These are phyloP conservation scores for Ichneumon xanthorius DNA, from an alignment of 2,888 invertebrate species.

Conservation along the genomic window DNA sequence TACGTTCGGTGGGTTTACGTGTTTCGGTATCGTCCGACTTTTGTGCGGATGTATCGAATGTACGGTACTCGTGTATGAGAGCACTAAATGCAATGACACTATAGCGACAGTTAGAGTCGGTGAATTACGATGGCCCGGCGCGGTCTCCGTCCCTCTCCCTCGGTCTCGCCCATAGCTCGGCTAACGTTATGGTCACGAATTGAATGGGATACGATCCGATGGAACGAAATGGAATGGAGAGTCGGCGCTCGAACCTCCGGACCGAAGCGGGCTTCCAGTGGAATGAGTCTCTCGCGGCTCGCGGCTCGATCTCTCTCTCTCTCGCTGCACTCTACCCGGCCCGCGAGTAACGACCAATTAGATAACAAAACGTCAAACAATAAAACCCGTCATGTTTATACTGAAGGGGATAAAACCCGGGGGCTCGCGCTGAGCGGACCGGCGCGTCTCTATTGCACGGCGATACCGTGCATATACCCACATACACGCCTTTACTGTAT, in stretches of 20 bases:
- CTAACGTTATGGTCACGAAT: slow-evolving; percentile 69
- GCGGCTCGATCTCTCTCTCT: slow-evolving; percentile 23
- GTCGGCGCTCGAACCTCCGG: slow-evolving; percentile 17
- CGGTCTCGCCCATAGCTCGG: slow-evolving; percentile 23
- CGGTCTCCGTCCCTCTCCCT: slow-evolving; percentile 13
- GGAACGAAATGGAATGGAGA: slow-evolving; percentile 70
- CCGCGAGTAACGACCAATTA: slow-evolving; percentile 78
- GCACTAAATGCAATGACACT: slow-evolving; percentile 70
- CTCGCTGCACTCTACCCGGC: slow-evolving; percentile 30
- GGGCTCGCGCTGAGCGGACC: slow-evolving; percentile 54
- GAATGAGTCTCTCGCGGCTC: slow-evolving; percentile 73
- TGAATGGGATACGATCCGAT: slow-evolving; percentile 70
- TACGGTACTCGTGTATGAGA: slow-evolving; percentile 46
- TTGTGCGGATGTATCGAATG: slow-evolving; percentile 27
- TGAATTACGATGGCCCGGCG: slow-evolving; percentile 67
- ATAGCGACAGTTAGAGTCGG: slow-evolving; percentile 68
- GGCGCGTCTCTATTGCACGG: background rate
- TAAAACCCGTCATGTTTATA: slow-evolving; percentile 82
- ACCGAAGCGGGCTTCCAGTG: slow-evolving; percentile 51
- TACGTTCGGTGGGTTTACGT: slow-evolving; percentile 8
- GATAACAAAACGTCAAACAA: slow-evolving; percentile 83
- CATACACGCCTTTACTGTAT: slow-evolving; percentile 21
- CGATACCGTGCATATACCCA: slow-evolving; percentile 44
- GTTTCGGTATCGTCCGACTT: background rate
- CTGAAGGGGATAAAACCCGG: slow-evolving; percentile 78